These are phyloP conservation scores for Danionella dracula DNA, from an alignment of 2,797 vertebrate genomes.

Conservation along the genomic window DNA sequence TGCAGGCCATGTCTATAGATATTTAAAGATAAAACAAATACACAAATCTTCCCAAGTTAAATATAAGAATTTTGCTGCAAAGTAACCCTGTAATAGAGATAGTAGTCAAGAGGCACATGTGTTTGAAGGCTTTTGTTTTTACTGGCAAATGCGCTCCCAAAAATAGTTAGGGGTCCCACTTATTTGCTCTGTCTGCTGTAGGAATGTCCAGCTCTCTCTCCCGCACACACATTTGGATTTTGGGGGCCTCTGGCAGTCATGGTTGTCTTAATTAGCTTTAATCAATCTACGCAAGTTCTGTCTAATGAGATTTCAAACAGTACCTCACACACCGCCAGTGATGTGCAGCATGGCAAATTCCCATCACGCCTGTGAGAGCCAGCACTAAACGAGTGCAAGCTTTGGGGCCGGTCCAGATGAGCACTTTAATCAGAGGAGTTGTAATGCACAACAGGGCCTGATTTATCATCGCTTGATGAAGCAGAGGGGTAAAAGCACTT, in stretches of 20 bases:
- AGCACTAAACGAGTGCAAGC: conserved; percentile 48
- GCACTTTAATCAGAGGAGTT: conserved; percentile 69
- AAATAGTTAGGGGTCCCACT: not conserved
- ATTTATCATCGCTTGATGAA: conserved; percentile 59
- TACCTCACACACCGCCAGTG: conserved; percentile 10
- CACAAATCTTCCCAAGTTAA: too few relatives aligned
- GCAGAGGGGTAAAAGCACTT: conserved; percentile 36
- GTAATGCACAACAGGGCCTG: conserved; percentile 53
- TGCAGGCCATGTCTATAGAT: too few relatives aligned
- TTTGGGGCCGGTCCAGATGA: conserved; percentile 64
- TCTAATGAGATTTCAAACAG: conserved; percentile 23
- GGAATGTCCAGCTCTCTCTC: not conserved
- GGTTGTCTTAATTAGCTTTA: conserved; percentile 5
- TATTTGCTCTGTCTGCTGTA: not conserved
- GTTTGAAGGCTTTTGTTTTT: not conserved
- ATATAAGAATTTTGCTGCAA: too few relatives aligned
- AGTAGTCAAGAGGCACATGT: not conserved
- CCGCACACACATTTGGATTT: not conserved
- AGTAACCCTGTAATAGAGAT: too few relatives aligned
- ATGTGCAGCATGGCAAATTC: conserved; percentile 47
- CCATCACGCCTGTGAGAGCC: conserved; percentile 34
- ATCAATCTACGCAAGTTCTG: conserved; percentile 14
- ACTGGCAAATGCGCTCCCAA: not conserved
- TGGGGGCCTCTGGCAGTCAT: not conserved
- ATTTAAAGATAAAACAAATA: too few relatives aligned